Evolutionary conservation across 2,113 vertebrate genomes (phyloP).

Genomic region (Solea solea): DNA sequence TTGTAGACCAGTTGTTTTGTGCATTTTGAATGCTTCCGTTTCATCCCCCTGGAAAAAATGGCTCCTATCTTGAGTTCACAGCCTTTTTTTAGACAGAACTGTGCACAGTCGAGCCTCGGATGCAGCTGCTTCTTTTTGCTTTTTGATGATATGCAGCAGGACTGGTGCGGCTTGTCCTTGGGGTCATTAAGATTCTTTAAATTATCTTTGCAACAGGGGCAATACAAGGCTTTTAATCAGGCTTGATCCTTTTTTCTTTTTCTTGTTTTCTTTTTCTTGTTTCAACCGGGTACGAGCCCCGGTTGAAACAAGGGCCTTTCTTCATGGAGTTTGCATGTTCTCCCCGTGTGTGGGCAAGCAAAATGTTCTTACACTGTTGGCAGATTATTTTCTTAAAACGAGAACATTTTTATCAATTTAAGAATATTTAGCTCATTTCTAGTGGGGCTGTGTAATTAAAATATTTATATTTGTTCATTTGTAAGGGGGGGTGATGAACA

Average conservation of each 20-base stretch:
- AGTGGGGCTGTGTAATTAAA: no score
- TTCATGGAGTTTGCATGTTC: no score
- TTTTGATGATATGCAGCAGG: constrained; percentile 49
- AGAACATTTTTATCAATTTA: no score
- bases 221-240: constrained; percentile 26
- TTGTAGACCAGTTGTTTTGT: constrained; percentile 25
- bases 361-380: no score
- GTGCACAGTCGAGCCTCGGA: constrained; percentile 17
- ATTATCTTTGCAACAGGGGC: constrained; percentile 13
- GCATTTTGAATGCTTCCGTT: constrained; percentile 37
- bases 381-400: no score
- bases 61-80: constrained; percentile 35
- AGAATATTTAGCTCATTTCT: no score
- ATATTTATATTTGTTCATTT: no score
- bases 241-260: constrained; percentile 8
- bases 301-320: no score
- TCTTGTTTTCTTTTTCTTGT: background rate
- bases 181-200: constrained; percentile 38
- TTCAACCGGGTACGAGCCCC: no score
- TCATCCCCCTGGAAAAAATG: constrained; percentile 32
- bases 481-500: no score
- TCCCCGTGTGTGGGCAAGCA: no score
- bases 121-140: constrained; percentile 30
- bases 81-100: constrained; percentile 12
- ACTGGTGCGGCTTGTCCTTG: constrained; percentile 25